Percentiles rank a stretch among this genome's conserved stretches.
Evolutionary conservation across 2,797 vertebrate genomes (phyloP).

Genomic region (Rhyacichthys aspro): DNA sequence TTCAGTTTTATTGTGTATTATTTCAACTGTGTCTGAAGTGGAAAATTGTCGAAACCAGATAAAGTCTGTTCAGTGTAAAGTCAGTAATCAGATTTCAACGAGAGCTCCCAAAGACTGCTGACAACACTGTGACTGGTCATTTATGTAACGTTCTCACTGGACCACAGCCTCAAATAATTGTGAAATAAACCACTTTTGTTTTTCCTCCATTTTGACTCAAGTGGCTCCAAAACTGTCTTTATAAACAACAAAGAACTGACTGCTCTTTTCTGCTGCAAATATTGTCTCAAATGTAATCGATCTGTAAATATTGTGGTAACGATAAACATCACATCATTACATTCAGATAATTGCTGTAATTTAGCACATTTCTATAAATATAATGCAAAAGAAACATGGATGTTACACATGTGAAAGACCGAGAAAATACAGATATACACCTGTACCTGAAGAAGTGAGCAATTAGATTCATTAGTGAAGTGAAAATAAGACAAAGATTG

Average conservation of each 20-base stretch:
- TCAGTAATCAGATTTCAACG: conserved; percentile 30
- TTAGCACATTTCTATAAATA: conserved; percentile 33
- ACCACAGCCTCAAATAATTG: conserved; percentile 46
- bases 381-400: conserved; percentile 6
- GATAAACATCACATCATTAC: conserved; percentile 33
- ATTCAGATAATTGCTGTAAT: conserved; percentile 48
- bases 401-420: too few relatives aligned
- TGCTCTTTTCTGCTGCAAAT: conserved; percentile 6
- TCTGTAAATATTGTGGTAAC: conserved; percentile 45
- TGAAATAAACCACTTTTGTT: conserved; percentile 43
- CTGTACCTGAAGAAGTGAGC: too few relatives aligned
- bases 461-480: too few relatives aligned
- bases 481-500: too few relatives aligned
- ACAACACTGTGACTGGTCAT: conserved; percentile 20
- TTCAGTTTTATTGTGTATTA: neutral
- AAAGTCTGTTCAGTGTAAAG: conserved; percentile 26
- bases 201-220: conserved; percentile 43
- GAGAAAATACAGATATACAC: too few relatives aligned
- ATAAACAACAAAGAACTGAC: conserved; percentile 38
- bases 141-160: conserved; percentile 43
- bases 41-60: neutral
- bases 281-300: conserved; percentile 43
- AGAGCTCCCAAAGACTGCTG: conserved; percentile 18
- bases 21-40: neutral
- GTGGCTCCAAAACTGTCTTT: conserved; percentile 48